These are phyloP conservation scores for Helicorthomorpha holstii DNA, from an alignment of 1,140 invertebrate genomes.

Conservation along the genomic window DNA sequence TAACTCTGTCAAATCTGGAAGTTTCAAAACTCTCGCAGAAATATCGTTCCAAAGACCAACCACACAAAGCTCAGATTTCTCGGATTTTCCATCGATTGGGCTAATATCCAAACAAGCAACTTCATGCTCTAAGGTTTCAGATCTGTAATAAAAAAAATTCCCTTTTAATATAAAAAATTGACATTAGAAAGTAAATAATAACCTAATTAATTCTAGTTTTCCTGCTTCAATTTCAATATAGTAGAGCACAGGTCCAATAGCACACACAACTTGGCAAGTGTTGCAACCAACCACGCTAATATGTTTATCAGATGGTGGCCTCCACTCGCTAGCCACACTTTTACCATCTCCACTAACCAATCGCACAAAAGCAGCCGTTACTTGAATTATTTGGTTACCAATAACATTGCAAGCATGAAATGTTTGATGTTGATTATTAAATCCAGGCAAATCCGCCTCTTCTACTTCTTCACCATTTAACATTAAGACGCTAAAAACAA, in stretches of 20 bases:
- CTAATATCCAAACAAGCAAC: constrained; percentile 92
- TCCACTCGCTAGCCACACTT: constrained; percentile 32
- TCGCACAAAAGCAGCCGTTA: constrained; percentile 43
- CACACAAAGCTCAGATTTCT: constrained; percentile 55
- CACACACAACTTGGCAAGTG: constrained; percentile 62
- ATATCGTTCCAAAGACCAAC: constrained; percentile 97
- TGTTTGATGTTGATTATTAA: constrained; percentile 77
- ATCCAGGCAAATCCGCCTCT: constrained; percentile 81
- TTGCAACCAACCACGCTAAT: constrained; percentile 80
- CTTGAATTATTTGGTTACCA: constrained; percentile 61
- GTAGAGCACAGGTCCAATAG: constrained; percentile 71
- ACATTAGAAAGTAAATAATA: too few species aligned
- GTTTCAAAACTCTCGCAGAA: constrained; percentile 61
- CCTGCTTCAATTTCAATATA: constrained; percentile 63
- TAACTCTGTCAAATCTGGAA: constrained; percentile 59
- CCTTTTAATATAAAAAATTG: constrained; percentile 7
- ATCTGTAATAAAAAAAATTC: constrained; percentile 22
- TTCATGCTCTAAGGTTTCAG: constrained; percentile 66
- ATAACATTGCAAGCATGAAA: constrained; percentile 82
- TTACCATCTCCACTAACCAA: constrained; percentile 47
- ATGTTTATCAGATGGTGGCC: constrained; percentile 14
- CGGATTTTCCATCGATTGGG: constrained; percentile 41
- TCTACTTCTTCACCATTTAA: constrained; percentile 90
- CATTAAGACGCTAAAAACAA: constrained; percentile 47
- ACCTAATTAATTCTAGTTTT: constrained; percentile 44